These are phyloP conservation scores for Bellardia pandia DNA, from an alignment of 2,888 invertebrate species.

Conservation along the genomic window DNA sequence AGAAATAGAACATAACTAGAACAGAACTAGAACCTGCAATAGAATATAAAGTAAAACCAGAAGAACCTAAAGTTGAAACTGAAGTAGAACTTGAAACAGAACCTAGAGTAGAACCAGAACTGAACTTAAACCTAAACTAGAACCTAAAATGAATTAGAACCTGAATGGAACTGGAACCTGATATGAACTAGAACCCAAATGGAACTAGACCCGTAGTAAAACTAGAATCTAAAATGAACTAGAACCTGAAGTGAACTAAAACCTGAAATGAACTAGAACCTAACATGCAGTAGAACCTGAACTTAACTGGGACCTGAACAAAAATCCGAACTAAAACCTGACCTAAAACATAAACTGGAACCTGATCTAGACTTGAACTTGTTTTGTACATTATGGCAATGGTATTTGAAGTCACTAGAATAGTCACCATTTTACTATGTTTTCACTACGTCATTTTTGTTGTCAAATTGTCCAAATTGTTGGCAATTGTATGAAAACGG, in stretches of 20 bases:
- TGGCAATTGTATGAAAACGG: too few species aligned
- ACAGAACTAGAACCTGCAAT: too few species aligned
- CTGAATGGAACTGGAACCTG: not conserved
- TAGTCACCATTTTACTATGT: too few species aligned
- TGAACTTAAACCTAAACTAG: not conserved
- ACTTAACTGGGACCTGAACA: not conserved
- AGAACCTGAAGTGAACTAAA: not conserved
- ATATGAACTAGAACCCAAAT: not conserved
- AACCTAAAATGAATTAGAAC: not conserved
- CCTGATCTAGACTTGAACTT: too few species aligned
- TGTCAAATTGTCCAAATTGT: too few species aligned
- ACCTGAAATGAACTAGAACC: not conserved
- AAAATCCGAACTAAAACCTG: not conserved
- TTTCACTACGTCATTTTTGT: too few species aligned
- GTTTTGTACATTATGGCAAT: too few species aligned
- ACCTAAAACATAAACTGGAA: not conserved
- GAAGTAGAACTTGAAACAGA: too few species aligned
- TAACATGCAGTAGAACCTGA: not conserved
- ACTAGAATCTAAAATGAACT: not conserved
- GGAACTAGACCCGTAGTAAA: not conserved
- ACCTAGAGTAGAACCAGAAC: not conserved
- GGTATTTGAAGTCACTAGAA: too few species aligned
- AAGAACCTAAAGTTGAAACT: too few species aligned
- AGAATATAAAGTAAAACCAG: too few species aligned
- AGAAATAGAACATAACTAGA: too few species aligned